Conservation (phyloP, 2,113 vertebrate species). For the Platichthys flesus region DNA sequence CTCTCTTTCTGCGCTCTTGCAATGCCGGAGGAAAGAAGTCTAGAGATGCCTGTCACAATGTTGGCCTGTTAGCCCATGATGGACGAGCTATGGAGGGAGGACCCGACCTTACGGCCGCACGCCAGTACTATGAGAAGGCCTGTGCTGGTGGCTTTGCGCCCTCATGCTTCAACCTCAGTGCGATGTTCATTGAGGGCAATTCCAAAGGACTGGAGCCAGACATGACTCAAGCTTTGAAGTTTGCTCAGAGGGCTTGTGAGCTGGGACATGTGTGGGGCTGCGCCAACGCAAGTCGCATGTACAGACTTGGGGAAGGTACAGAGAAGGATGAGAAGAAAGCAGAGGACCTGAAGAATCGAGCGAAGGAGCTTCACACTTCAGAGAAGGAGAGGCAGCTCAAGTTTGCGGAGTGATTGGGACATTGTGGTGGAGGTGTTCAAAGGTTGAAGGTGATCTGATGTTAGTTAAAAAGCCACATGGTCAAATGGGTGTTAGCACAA, state of each 20-base stretch:
- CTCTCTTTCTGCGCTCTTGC: slow-evolving; percentile 89
- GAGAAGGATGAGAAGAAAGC: slow-evolving; percentile 89
- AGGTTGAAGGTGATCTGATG: background rate
- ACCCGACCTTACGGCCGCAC: slow-evolving; percentile 79
- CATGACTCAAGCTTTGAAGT: slow-evolving; percentile 88
- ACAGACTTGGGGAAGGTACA: slow-evolving; percentile 90
- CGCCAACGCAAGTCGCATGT: slow-evolving; percentile 96
- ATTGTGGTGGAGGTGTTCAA: background rate
- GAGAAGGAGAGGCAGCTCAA: slow-evolving; percentile 75
- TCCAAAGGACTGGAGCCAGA: slow-evolving; percentile 84
- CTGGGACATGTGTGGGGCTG: slow-evolving; percentile 94
- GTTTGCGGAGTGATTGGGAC: slow-evolving; percentile 64
- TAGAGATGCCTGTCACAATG: slow-evolving; percentile 89
- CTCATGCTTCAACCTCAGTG: slow-evolving; percentile 94
- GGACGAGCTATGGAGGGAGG: slow-evolving; percentile 82
- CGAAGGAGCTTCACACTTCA: slow-evolving; percentile 85
- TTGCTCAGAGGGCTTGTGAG: slow-evolving; percentile 89
- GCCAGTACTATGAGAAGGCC: slow-evolving; percentile 89
- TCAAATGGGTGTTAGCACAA: background rate
- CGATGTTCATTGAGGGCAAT: slow-evolving; percentile 87
- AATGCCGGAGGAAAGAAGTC: slow-evolving; percentile 89
- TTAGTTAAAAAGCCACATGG: background rate
- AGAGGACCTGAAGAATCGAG: slow-evolving; percentile 90
- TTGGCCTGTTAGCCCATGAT: slow-evolving; percentile 87
- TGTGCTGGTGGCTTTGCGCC: slow-evolving; percentile 87